Conservation (phyloP, 2,113 vertebrate species). For the Spea multiplicata region DNA sequence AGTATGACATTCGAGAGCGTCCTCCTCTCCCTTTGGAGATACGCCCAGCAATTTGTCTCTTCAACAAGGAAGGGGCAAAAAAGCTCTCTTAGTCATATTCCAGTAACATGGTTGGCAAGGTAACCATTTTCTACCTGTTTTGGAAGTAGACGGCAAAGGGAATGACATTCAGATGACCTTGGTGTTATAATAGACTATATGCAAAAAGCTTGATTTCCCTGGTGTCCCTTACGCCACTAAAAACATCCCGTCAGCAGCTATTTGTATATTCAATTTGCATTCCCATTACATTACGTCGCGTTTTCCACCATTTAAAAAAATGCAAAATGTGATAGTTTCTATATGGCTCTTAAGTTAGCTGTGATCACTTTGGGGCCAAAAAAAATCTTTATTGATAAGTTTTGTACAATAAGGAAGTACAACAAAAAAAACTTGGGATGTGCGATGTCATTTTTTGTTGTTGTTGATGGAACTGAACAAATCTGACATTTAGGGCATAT, state of each 20-base stretch:
- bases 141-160: conserved; percentile 5
- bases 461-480: no score
- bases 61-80: no score
- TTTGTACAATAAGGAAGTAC: no score
- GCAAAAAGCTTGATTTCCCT: conserved; percentile 25
- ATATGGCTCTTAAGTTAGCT: no score
- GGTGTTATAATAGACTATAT: conserved; percentile 18
- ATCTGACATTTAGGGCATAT: no score
- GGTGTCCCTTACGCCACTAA: not conserved
- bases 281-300: conserved; percentile 13
- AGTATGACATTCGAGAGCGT: no score
- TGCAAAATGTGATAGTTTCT: conserved; percentile 6
- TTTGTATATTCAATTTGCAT: conserved; percentile 41
- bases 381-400: no score
- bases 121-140: not conserved
- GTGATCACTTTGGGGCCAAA: no score
- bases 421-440: no score
- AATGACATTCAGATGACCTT: not conserved
- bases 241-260: conserved; percentile 1
- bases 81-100: not conserved
- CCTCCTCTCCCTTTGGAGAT: no score
- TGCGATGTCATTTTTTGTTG: no score
- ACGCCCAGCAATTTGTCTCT: no score
- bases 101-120: not conserved
- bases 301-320: not conserved